Conservation (phyloP, 2,888 invertebrate species). For the Cistogaster globosa region DNA sequence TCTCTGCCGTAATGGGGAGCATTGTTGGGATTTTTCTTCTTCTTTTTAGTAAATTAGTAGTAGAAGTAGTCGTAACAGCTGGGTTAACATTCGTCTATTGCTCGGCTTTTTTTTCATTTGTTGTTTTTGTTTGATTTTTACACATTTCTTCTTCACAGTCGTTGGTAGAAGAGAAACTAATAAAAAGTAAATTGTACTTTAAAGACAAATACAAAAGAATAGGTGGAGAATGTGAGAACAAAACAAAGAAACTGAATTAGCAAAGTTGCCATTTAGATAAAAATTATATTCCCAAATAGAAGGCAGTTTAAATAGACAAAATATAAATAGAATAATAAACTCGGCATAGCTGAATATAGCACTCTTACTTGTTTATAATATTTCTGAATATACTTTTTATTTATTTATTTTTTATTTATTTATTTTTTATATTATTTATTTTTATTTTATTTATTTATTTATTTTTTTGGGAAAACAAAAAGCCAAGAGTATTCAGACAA, state of each 20-base stretch:
- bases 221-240: slow-evolving; percentile 31
- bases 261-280: slow-evolving; percentile 27
- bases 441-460: too few relatives aligned
- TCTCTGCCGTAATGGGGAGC: slow-evolving; percentile 44
- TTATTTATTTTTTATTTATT: too few relatives aligned
- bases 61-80: slow-evolving; percentile 39
- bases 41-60: slow-evolving; percentile 18
- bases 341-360: too few relatives aligned
- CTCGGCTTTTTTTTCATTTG: slow-evolving; percentile 44
- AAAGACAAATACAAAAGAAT: slow-evolving; percentile 23
- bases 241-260: slow-evolving; percentile 13
- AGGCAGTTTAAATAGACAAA: too few relatives aligned
- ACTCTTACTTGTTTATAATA: too few relatives aligned
- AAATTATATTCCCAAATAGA: background rate
- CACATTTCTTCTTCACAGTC: slow-evolving; percentile 31
- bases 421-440: too few relatives aligned
- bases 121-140: slow-evolving; percentile 33
- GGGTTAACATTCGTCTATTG: slow-evolving; percentile 54
- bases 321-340: too few relatives aligned
- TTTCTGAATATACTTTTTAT: too few relatives aligned
- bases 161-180: slow-evolving; percentile 39
- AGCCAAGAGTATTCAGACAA: too few relatives aligned
- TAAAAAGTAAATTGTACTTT: slow-evolving; percentile 23
- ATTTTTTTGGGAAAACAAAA: too few relatives aligned
- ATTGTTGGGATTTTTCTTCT: too few relatives aligned